A percentile compares a stretch with the other conserved stretches of the same genome.
Conservation (phyloP, 2,113 vertebrate genomes). For the Cricetomys ansorgei region DNA sequence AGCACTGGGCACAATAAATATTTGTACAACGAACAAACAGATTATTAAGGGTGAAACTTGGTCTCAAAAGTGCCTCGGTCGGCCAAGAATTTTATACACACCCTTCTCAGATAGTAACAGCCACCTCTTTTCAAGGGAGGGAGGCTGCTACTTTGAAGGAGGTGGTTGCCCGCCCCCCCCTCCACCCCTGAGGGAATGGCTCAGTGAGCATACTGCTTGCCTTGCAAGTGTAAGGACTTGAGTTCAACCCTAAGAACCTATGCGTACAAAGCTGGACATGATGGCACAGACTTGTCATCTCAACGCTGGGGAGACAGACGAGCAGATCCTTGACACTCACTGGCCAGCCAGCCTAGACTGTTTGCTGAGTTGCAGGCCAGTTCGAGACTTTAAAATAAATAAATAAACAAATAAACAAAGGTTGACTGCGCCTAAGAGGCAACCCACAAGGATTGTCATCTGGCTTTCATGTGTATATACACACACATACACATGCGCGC, state of each 20-base stretch:
- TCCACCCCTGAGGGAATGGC: neutral
- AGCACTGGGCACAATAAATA: neutral
- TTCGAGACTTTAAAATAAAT: neutral
- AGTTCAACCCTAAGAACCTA: neutral
- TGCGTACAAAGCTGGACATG: neutral
- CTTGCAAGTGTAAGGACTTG: no score
- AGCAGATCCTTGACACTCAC: neutral
- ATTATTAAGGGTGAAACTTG: neutral
- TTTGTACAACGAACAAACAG: neutral
- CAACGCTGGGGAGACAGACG: neutral
- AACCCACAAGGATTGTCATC: neutral
- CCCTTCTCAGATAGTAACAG: neutral
- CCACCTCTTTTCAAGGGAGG: neutral
- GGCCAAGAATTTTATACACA: neutral
- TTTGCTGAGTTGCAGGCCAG: neutral
- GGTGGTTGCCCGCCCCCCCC: neutral
- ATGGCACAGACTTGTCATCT: neutral
- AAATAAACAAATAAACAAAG: neutral
- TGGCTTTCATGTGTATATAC: neutral
- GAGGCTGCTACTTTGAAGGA: neutral
- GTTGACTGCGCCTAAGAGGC: neutral
- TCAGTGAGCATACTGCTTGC: neutral
- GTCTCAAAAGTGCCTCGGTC: neutral
- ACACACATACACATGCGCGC: no score
- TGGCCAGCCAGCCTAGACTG: neutral